Evolutionary conservation across 2,888 invertebrate species (phyloP).

Genomic region (Nomada hirtipes): DNA sequence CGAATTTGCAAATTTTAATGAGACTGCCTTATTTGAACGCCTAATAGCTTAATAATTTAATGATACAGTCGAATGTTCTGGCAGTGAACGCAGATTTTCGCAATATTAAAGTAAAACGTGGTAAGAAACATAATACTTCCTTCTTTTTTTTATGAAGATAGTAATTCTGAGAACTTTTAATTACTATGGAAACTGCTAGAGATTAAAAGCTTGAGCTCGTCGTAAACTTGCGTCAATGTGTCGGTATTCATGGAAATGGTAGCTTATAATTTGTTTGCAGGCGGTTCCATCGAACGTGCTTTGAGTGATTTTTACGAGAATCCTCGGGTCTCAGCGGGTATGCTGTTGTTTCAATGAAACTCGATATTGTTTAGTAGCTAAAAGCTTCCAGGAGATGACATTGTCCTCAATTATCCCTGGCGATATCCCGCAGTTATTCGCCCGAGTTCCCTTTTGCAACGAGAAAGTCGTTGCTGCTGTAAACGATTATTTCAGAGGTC

Average conservation of each 20-base stretch:
- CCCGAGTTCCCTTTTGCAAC: conserved; percentile 7
- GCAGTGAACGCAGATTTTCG: background rate
- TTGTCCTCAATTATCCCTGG: conserved; percentile 36
- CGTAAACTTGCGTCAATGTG: background rate
- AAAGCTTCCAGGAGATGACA: conserved; percentile 19
- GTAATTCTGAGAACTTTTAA: conserved; percentile 21
- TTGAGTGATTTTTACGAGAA: conserved; percentile 29
- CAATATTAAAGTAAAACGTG: too few relatives aligned
- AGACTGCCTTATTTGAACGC: too few relatives aligned
- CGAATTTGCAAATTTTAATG: too few relatives aligned
- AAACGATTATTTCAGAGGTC: conserved; percentile 23
- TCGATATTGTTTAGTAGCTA: conserved; percentile 34
- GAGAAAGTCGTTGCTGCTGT: background rate
- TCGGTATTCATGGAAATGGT: conserved; percentile 3
- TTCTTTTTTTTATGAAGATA: background rate
- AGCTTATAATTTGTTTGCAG: conserved; percentile 34
- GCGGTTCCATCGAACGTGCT: conserved; percentile 22
- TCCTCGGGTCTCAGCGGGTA: conserved; percentile 11
- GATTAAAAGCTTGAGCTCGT: conserved; percentile 10
- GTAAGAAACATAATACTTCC: background rate
- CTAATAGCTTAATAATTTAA: too few relatives aligned
- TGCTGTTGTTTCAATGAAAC: conserved; percentile 35
- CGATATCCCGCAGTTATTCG: background rate
- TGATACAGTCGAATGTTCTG: background rate
- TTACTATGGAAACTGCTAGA: background rate